A percentile compares a stretch with the other conserved stretches of the same genome.
Conservation (phyloP, 30 jellyfish, hydroid and myxozoan genomes). For the Hydra vulgaris region DNA sequence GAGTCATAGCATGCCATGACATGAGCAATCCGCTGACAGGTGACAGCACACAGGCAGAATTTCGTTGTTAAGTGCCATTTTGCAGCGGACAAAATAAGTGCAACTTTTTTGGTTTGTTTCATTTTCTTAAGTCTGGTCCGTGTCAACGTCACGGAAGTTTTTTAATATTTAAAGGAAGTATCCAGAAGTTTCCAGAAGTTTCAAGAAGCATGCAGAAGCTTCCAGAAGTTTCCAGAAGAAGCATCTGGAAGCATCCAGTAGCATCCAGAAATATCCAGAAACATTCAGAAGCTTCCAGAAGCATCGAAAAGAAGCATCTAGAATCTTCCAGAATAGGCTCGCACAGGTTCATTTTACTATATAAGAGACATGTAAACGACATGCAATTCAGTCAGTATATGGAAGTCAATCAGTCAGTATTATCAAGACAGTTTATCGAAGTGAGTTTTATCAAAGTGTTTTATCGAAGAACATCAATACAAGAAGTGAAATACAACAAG, state of each 20-base stretch:
- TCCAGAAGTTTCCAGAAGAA: not conserved
- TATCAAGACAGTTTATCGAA: not conserved
- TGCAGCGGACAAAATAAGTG: not conserved
- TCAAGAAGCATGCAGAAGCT: not conserved
- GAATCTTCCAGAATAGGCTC: not conserved
- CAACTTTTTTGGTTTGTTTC: not conserved
- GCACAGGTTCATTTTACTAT: not conserved
- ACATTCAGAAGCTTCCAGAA: not conserved
- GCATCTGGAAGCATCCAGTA: not conserved
- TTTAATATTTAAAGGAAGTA: not conserved
- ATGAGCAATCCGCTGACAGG: not conserved
- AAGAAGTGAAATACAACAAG: not conserved
- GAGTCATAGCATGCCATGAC: not conserved
- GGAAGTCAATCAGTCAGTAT: not conserved
- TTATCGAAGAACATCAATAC: not conserved
- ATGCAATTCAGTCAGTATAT: not conserved
- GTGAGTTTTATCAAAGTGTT: not conserved
- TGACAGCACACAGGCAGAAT: not conserved
- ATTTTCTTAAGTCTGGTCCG: not conserved
- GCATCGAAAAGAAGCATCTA: not conserved
- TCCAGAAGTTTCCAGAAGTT: not conserved
- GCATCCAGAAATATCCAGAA: not conserved
- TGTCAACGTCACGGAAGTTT: not conserved
- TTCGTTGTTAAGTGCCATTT: not conserved
- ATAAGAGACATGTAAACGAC: not conserved